A percentile compares a stretch with the other conserved stretches of the same genome.
Conservation (phyloP, 2,888 invertebrate genomes). For the Epistrophella euchroma region DNA sequence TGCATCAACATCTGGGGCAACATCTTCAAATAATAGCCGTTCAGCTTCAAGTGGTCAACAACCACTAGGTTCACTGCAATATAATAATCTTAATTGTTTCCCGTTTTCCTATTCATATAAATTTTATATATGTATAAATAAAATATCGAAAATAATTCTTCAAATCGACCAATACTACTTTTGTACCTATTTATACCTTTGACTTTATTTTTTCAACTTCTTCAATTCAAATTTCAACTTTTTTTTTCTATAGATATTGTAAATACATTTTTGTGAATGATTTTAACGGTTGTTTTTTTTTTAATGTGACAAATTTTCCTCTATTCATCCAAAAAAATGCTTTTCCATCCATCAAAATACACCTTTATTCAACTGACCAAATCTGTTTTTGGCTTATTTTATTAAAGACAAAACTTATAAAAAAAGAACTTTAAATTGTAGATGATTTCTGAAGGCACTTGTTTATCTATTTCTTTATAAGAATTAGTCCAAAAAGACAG, state of each 20-base stretch:
- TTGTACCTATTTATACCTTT: background rate
- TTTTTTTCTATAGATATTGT: conserved; percentile 11
- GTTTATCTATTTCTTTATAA: no score
- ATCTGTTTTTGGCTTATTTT: background rate
- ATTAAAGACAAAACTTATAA: no score
- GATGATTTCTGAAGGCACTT: no score
- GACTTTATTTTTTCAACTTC: background rate
- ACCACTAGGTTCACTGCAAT: conserved; percentile 66
- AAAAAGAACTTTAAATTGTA: no score
- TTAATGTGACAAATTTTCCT: background rate
- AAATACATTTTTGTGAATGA: conserved; percentile 20
- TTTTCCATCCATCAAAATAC: background rate
- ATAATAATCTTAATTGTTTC: conserved; percentile 41
- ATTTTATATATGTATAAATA: background rate
- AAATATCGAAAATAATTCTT: background rate
- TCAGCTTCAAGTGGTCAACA: conserved; percentile 67
- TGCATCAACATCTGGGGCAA: conserved; percentile 78
- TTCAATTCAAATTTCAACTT: background rate
- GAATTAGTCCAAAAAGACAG: no score
- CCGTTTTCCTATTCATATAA: conserved; percentile 15
- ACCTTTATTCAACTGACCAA: background rate
- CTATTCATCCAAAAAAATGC: background rate
- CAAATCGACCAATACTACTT: conserved; percentile 2
- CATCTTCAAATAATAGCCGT: conserved; percentile 59
- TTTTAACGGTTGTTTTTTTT: background rate